phyloP scores from a whole-genome alignment of 2,797 vertebrate genomes.

The Peromyscus nudipes region DNA sequence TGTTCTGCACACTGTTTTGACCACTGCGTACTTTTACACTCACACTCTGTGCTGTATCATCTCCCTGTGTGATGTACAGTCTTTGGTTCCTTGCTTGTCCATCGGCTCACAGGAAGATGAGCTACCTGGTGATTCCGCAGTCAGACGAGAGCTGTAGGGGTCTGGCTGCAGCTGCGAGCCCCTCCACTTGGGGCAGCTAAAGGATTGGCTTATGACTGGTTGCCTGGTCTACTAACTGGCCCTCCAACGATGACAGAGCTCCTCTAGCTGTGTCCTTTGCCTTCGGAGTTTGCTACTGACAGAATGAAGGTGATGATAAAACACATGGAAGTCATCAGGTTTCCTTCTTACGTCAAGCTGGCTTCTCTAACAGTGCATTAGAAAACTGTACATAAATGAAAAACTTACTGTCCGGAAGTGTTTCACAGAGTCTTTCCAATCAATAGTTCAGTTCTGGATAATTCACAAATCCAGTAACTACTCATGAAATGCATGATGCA shows the following conservation, averaged over 20 bases:
- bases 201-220: conserved; percentile 17
- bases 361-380: neutral
- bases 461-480: neutral
- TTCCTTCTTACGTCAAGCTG: neutral
- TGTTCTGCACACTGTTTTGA: neutral
- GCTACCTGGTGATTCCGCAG: neutral
- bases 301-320: neutral
- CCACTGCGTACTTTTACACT: neutral
- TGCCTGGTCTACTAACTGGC: neutral
- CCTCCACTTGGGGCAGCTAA: neutral
- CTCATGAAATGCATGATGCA: neutral
- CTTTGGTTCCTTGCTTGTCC: neutral
- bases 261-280: neutral
- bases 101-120: neutral
- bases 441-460: neutral
- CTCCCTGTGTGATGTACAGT: neutral
- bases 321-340: conserved; percentile 32
- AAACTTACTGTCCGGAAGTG: neutral
- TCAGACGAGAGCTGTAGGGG: neutral
- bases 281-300: conserved; percentile 36
- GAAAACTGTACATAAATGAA: conserved; percentile 22
- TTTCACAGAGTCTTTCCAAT: neutral
- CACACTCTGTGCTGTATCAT: neutral
- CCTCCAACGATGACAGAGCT: conserved; percentile 43
- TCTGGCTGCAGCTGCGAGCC: neutral